Base-by-base conservation (phyloP, 2,797 vertebrate genomes). In the Megalops cyprinoides region DNA sequence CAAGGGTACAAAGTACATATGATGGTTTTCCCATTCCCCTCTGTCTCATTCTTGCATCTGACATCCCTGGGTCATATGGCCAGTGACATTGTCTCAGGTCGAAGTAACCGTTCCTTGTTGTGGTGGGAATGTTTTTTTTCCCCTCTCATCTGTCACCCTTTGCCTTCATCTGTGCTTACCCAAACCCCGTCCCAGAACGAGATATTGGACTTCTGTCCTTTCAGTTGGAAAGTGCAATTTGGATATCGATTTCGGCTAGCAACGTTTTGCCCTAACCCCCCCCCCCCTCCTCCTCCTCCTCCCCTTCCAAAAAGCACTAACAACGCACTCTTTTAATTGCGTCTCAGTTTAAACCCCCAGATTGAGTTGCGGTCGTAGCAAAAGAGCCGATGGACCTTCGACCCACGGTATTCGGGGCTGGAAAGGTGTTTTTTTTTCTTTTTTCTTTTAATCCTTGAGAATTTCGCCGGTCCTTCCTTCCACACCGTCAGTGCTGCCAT, bases 381-480 rank as follows among this genome's bases (percentile, higher is more conserved):
- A n/a, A n/a, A n/a, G n/a, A n/a, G n/a, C n/a, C n/a, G n/a, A n/a
- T n/a, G n/a, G n/a, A n/a, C n/a, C n/a, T n/a, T n/a, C n/a, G n/a
- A n/a, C n/a, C n/a, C n/a, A n/a, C n/a, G n/a, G 39, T 82, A 67
- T 80, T 42, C 9, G 56, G 82, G 79, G 75, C n/a, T 73, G 82
- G 77, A 85, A 88, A 86, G 78, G 81, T 55, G 2, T 88, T 87
- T 53, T 53, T 14, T 18, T 18, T 3, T 56, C 53, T 4, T 31
- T 56, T n/a, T 56, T 80, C 44, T 83, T 87, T 86, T 85, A 84
- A 84, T 90, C 89, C 87, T 81, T 86, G 93, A 90, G 91, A 93
- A 93, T 92, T 92, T 89, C 86, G 85, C 88, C 75, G 90, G 88
- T 93, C 92, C 92, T 94, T 94, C 92, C 93, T 94, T 94, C 90